These are phyloP conservation scores for Harmothoe impar DNA, from an alignment of 2,888 invertebrate genomes.

Conservation along the genomic window DNA sequence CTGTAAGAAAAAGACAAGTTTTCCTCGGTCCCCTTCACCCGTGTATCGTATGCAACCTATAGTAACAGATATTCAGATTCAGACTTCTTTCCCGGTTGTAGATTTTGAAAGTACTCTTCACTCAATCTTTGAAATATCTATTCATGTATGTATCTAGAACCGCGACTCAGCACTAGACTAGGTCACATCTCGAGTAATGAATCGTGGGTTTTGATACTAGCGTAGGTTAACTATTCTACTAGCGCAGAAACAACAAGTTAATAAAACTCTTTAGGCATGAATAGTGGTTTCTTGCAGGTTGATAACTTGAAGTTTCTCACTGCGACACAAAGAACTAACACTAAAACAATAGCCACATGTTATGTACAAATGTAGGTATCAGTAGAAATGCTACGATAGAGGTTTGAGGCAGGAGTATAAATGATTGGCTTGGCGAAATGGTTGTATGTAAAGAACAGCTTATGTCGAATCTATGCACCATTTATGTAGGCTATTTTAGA, in stretches of 20 bases:
- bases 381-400: conserved; percentile 39
- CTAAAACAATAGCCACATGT: conserved; percentile 34
- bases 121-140: conserved; percentile 52
- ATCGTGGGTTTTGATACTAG: conserved; percentile 55
- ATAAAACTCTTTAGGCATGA: no score
- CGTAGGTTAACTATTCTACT: conserved; percentile 46
- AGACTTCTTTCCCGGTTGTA: conserved; percentile 55
- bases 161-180: conserved; percentile 40
- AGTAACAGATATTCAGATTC: conserved; percentile 32
- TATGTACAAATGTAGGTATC: conserved; percentile 44
- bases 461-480: conserved; percentile 57
- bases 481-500: conserved; percentile 38
- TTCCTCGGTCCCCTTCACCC: conserved; percentile 32
- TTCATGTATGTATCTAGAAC: conserved; percentile 50
- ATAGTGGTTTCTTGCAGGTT: background rate
- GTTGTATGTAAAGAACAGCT: conserved; percentile 26
- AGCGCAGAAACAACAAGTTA: background rate
- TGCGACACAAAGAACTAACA: background rate
- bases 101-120: conserved; percentile 58
- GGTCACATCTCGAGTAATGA: conserved; percentile 20
- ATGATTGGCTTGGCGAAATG: conserved; percentile 36
- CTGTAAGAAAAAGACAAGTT: background rate
- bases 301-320: conserved; percentile 10
- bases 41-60: conserved; percentile 10
- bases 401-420: conserved; percentile 33